Conservation (phyloP, 2,797 vertebrate genomes). For the Neoniphon sammara region DNA sequence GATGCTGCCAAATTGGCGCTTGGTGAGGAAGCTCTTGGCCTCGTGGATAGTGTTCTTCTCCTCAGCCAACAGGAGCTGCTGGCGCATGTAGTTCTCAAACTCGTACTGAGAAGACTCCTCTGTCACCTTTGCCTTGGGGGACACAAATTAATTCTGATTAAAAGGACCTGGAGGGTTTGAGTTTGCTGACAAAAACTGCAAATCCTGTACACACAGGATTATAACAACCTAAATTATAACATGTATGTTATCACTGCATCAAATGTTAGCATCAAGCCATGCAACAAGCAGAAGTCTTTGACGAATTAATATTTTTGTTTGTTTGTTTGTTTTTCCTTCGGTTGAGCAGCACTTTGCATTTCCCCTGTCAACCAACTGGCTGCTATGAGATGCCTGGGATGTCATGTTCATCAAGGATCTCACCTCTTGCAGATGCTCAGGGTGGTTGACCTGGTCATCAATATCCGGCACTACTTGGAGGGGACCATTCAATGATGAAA, state of each 20-base stretch:
- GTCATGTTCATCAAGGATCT: neutral
- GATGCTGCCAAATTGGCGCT: slow-evolving; percentile 92
- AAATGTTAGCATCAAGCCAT: neutral
- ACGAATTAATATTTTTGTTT: too few relatives aligned
- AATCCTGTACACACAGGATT: too few relatives aligned
- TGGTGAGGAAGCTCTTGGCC: slow-evolving; percentile 92
- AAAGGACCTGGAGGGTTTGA: slow-evolving; percentile 10
- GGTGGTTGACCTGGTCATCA: slow-evolving; percentile 93
- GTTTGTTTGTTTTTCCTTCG: neutral
- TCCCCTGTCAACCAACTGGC: neutral
- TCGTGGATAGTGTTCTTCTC: slow-evolving; percentile 97
- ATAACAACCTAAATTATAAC: too few relatives aligned
- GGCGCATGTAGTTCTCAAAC: slow-evolving; percentile 99
- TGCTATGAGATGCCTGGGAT: neutral
- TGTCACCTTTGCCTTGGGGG: slow-evolving; percentile 88
- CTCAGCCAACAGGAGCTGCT: slow-evolving; percentile 97
- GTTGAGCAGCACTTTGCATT: neutral
- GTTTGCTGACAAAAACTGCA: neutral
- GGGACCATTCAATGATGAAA: slow-evolving; percentile 94
- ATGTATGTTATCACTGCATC: neutral
- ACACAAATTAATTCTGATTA: slow-evolving; percentile 32
- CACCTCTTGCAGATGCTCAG: slow-evolving; percentile 94
- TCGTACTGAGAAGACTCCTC: slow-evolving; percentile 99
- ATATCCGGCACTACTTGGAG: slow-evolving; percentile 98
- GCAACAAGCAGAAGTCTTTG: neutral